Evolutionary conservation across 53 echinoderm and acorn worm species (phyloP).

Genomic region (Pentamera pediparva): DNA sequence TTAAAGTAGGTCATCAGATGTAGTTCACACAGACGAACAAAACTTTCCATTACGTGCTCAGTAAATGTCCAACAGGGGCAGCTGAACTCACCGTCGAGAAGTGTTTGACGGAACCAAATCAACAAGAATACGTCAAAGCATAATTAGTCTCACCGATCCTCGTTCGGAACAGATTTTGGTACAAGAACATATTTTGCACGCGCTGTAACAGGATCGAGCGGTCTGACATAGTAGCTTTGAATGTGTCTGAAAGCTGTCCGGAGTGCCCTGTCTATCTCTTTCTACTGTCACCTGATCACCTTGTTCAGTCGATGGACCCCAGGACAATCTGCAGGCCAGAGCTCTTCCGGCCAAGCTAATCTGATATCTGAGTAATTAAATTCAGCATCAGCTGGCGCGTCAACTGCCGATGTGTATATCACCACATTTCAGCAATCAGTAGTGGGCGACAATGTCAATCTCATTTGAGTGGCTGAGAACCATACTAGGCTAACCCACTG

Average conservation of each 20-base stretch:
- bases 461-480: too few species aligned
- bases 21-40: too few species aligned
- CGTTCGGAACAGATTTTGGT: background rate
- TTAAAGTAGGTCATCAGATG: too few species aligned
- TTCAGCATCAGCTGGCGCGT: too few species aligned
- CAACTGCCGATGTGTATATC: too few species aligned
- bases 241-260: background rate
- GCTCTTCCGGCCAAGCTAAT: too few species aligned
- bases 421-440: too few species aligned
- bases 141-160: background rate
- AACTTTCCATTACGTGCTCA: background rate
- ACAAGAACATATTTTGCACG: constrained; percentile 8
- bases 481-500: too few species aligned
- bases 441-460: too few species aligned
- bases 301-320: background rate
- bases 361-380: too few species aligned
- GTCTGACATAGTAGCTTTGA: background rate
- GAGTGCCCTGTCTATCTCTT: background rate
- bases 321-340: too few species aligned
- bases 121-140: background rate
- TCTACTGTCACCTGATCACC: background rate
- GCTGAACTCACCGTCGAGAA: too few species aligned
- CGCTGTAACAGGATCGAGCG: background rate
- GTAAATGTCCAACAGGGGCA: background rate
- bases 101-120: background rate